These are phyloP conservation scores for Amphimallon solstitiale DNA, from an alignment of 2,888 invertebrate species.

Conservation along the genomic window DNA sequence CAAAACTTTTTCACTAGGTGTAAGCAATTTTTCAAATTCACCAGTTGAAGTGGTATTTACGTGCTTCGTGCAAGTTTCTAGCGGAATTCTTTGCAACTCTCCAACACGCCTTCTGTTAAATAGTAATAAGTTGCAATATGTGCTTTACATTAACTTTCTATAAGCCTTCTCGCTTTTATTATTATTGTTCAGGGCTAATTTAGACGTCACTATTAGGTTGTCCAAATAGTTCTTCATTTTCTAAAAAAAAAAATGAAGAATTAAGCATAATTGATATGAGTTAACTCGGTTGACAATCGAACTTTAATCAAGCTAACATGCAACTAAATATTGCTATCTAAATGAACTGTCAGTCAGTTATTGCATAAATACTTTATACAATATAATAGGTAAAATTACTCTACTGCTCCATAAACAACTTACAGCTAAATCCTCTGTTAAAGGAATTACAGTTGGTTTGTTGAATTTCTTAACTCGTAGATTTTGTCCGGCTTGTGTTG, in stretches of 20 bases:
- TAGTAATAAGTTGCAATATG: constrained; percentile 6
- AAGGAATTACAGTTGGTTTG: constrained; percentile 40
- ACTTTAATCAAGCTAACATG: neutral
- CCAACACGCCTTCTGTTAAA: constrained; percentile 13
- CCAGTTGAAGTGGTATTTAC: constrained; percentile 9
- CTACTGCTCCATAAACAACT: neutral
- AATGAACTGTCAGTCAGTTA: neutral
- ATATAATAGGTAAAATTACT: constrained; percentile 32
- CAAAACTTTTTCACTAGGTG: constrained; percentile 6
- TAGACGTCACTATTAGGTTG: neutral
- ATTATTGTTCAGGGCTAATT: neutral
- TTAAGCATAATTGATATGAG: neutral
- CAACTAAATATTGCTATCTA: neutral
- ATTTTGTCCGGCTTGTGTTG: constrained; percentile 40
- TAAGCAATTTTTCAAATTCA: constrained; percentile 7
- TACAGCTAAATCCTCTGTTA: constrained; percentile 39
- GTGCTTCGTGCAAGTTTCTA: neutral
- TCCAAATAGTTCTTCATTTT: constrained; percentile 9
- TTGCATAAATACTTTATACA: neutral
- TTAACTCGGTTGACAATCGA: neutral
- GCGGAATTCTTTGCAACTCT: constrained; percentile 8
- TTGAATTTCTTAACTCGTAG: constrained; percentile 41
- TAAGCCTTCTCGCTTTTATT: neutral
- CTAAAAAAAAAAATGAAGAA: neutral
- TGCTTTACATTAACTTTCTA: neutral